Base-by-base conservation (phyloP, 2,888 invertebrate genomes). In the Sipha maydis region DNA sequence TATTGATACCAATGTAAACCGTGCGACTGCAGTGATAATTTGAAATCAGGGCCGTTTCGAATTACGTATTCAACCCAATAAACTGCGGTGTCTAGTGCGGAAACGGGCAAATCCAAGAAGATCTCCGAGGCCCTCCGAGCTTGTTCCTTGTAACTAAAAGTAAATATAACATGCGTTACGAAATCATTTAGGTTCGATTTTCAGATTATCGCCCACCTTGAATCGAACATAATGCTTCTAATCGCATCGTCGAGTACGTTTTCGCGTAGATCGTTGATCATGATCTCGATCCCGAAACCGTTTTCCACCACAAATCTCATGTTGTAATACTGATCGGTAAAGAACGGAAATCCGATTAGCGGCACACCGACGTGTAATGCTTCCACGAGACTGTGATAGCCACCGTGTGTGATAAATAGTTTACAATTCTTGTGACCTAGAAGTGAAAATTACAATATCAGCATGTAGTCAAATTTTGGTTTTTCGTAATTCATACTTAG, bases 351-450 rank as follows among this genome's bases (percentile, higher is more conserved):
- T 14, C 86, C 86, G 21, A 86, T 86, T 7, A 86, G 34, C 7
- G 86, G 86, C 14, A 86, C 11, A 38, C 86, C 38, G 25, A 14
- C 71, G 9, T 86, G 69, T 7, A 86, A 21, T 0, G 79, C 71
- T 21, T 86, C 86, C 14, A 79, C 86, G 0, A 86, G 86, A 79
- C 86, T 86, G 31, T 86, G 86, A 28, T 86, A 86, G 7, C 86
- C 86, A 3, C 86, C 86, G 38, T 86, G 86, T 9, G 86, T 86
- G 67, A 86, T 86, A 34, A 86, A 86, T 3, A 86, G 14, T 21
- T 73, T 86, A 56, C 86, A 86, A 56, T 86, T 86, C 25, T 2
- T 56, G 11, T 86, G 86, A 17, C 71, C 86, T 86, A 31, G 14
- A 38, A 69, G 14, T 48, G 11, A 48, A 48, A 48, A 48, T 48